Base-by-base conservation (phyloP, 2,888 invertebrate species). In the Rhagonycha fulva region DNA sequence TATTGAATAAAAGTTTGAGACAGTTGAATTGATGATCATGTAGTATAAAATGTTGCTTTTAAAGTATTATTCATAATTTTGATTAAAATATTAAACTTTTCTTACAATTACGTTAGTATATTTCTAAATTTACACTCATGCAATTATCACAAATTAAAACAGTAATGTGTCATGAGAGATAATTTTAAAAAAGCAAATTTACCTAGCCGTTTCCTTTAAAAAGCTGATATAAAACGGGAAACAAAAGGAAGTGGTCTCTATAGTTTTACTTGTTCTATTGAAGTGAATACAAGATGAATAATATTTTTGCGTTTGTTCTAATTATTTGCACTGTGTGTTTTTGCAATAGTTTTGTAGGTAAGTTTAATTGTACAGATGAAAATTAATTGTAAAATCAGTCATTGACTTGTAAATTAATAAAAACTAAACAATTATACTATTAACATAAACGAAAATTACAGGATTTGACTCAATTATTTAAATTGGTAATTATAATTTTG, bases 111-210 rank as follows among this genome's bases (percentile, higher is more conserved):
- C 47, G n/a, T 47, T 47, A n/a, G n/a, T n/a, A 47, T 47, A 47
- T 47, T 47, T 47, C n/a, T 47, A n/a, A 47, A 47, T 12, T 47
- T 47, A 9, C 7, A n/a, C 47, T 47, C 47, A 47, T n/a, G 9
- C n/a, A 47, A 12, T 47, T 47, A 47, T 47, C n/a, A 47, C n/a
- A 66, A 66, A 24, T 66, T 66, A 66, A 66, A 66, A 47, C 24
- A 71, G 11, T 47, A 68, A 28, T 68, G 60, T 62, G 62, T 72
- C 19, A 61, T 68, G 61, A 30, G 4, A 61, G 72, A 68, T 68
- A 72, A 72, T 9, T 68, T 68, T 62, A 67, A 60, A 19, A 72
- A 67, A 47, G 72, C 68, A 72, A 72, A 72, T 72, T 72, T 72
- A 61, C 72, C 23, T 24, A 72, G 68, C 68, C 26, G 14, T 68